Evolutionary conservation across 1,140 invertebrate species (phyloP), one percentile per base, ranked within the genome.

Genomic region (Aphelenchoides besseyi): DNA sequence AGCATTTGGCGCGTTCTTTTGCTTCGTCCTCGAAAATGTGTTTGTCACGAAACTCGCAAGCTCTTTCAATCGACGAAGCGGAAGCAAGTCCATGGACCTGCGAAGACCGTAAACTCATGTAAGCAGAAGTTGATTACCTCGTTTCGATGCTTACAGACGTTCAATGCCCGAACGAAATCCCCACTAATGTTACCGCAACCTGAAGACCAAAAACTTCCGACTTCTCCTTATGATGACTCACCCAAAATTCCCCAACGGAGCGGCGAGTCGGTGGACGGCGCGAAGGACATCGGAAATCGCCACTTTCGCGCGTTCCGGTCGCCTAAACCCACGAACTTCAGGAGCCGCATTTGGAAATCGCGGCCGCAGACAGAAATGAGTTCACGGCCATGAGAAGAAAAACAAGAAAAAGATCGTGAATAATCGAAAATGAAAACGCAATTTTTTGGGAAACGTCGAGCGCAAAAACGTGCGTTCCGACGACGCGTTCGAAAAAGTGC

Each of bases 141-240:
- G 30, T 74, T 74, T 18, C 32, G 48, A n/a, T 48, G 16, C n/a
- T 26, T n/a, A 26, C 57, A 74, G 16, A 70, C n/a, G 18, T 54
- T 66, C 73, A 74, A 72, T 9, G 72, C 72, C 3, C 33, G n/a
- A 16, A 75, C 73, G 26, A 74, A 74, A 35, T 74, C 72, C 28
- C 53, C 18, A 37, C 72, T 74, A 69, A 74, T 74, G n/a, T 35
- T 18, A 18, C 72, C 72, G 32, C 72, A 74, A 12, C 72, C n/a
- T n/a, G n/a, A n/a, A n/a, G n/a, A n/a, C n/a, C n/a, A n/a, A n/a
- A n/a, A n/a, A n/a, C n/a, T n/a, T n/a, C n/a, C n/a, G n/a, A n/a
- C n/a, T n/a, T n/a, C n/a, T n/a, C n/a, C n/a, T n/a, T n/a, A n/a
- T n/a, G n/a, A n/a, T n/a, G n/a, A n/a, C n/a, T n/a, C n/a, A n/a